Conservation (phyloP, 2,888 invertebrate species). For the Chloromyia formosa region DNA sequence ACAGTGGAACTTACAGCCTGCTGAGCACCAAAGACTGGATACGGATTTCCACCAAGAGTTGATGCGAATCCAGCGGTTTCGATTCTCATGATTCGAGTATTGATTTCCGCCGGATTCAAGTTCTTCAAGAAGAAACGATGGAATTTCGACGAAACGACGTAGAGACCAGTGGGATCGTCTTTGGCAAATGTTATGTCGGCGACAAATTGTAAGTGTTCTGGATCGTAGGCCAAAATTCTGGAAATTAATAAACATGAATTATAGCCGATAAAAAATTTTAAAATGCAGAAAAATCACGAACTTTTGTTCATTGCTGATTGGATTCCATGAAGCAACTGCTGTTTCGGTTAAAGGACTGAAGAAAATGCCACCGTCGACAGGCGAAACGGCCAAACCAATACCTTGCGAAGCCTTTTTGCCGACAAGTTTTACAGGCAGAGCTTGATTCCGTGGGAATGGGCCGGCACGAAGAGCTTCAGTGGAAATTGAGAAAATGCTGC, state of each 20-base stretch:
- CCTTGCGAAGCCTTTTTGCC: constrained; percentile 88
- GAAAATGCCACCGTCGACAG: constrained; percentile 76
- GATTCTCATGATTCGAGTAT: constrained; percentile 77
- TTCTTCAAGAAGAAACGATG: constrained; percentile 81
- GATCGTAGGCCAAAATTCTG: constrained; percentile 77
- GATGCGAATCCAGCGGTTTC: constrained; percentile 26
- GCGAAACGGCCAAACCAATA: constrained; percentile 76
- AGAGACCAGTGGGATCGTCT: constrained; percentile 76
- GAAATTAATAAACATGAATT: constrained; percentile 37
- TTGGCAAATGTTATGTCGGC: constrained; percentile 77
- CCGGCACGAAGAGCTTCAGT: constrained; percentile 78
- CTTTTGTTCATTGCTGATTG: constrained; percentile 76
- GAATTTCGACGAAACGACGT: constrained; percentile 79
- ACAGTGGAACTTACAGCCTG: neutral
- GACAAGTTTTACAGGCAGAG: constrained; percentile 78
- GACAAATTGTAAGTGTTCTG: constrained; percentile 78
- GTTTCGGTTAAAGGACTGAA: constrained; percentile 84
- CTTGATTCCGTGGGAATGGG: constrained; percentile 74
- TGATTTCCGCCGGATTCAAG: constrained; percentile 74
- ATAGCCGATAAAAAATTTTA: constrained; percentile 45
- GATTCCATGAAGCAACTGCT: constrained; percentile 83
- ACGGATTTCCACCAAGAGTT: neutral
- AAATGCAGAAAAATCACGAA: constrained; percentile 57
- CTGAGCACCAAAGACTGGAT: neutral
- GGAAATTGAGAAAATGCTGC: constrained; percentile 78